These are phyloP conservation scores for Planococcus citri DNA, from an alignment of 1,140 invertebrate genomes.

Conservation along the genomic window DNA sequence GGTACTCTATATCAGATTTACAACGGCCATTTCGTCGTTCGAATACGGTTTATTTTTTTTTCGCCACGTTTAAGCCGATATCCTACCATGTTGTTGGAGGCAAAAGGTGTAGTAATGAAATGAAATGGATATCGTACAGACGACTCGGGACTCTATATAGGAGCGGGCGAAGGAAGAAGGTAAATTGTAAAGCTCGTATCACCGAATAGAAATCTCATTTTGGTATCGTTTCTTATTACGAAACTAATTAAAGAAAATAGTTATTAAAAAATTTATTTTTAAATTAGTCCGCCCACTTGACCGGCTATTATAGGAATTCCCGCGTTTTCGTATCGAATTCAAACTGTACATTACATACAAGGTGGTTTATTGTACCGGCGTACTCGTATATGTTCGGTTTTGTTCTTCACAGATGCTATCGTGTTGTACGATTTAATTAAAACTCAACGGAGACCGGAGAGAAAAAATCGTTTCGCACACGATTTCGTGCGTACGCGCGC, in stretches of 20 bases:
- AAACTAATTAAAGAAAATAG: not conserved
- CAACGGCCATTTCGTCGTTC: no score
- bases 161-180: no score
- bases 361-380: not conserved
- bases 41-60: no score
- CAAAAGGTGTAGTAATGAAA: no score
- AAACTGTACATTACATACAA: not conserved
- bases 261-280: not conserved
- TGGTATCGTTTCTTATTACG: not conserved
- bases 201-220: no score
- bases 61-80: no score
- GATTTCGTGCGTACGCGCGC: not conserved
- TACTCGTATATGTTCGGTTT: not conserved
- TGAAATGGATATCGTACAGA: no score
- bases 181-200: no score
- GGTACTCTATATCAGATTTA: no score
- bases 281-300: not conserved
- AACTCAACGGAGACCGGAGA: no score
- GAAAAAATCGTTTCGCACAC: not conserved
- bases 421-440: not conserved
- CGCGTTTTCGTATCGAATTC: not conserved
- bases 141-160: no score
- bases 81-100: no score
- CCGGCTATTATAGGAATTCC: not conserved
- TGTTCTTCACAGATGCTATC: not conserved